A percentile compares a stretch with the other conserved stretches of the same genome.
These are phyloP conservation scores for Volucella bombylans DNA, from an alignment of 2,888 invertebrate genomes.

Conservation along the genomic window DNA sequence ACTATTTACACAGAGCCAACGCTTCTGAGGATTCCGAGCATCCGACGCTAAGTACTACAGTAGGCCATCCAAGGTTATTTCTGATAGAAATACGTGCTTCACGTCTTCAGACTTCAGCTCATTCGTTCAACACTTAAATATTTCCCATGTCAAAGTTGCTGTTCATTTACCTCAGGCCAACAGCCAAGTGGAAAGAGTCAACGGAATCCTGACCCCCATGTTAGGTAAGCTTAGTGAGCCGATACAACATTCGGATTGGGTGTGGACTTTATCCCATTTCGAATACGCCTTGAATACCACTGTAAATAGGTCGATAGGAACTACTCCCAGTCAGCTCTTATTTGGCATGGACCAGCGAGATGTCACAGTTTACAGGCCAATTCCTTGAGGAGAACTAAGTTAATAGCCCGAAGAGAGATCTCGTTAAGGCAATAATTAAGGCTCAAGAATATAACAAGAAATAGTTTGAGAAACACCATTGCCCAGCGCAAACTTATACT, in stretches of 20 bases:
- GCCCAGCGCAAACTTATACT: neutral
- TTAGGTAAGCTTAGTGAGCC: conserved; percentile 38
- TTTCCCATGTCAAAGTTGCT: conserved; percentile 75
- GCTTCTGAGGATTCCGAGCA: too few relatives aligned
- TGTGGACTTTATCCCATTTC: conserved; percentile 8
- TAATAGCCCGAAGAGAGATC: neutral
- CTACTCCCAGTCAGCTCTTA: conserved; percentile 76
- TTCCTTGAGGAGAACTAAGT: conserved; percentile 14
- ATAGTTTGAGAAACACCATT: neutral
- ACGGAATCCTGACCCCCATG: conserved; percentile 28
- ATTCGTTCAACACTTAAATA: conserved; percentile 76
- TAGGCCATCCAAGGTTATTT: conserved; percentile 75
- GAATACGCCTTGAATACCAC: conserved; percentile 76
- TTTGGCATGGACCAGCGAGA: conserved; percentile 76
- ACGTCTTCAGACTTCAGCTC: conserved; percentile 77
- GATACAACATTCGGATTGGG: conserved; percentile 40
- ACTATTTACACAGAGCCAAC: too few relatives aligned
- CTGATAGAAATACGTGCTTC: conserved; percentile 80
- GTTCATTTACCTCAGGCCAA: conserved; percentile 76
- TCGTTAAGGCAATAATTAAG: neutral
- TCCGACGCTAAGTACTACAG: neutral
- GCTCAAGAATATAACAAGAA: conserved; percentile 24
- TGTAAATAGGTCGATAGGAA: conserved; percentile 74
- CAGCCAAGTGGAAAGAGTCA: conserved; percentile 72
- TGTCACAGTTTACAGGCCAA: conserved; percentile 63